Conservation (phyloP, 35 echinoderm and acorn worm species). For the Strongylocentrotus purpuratus region DNA sequence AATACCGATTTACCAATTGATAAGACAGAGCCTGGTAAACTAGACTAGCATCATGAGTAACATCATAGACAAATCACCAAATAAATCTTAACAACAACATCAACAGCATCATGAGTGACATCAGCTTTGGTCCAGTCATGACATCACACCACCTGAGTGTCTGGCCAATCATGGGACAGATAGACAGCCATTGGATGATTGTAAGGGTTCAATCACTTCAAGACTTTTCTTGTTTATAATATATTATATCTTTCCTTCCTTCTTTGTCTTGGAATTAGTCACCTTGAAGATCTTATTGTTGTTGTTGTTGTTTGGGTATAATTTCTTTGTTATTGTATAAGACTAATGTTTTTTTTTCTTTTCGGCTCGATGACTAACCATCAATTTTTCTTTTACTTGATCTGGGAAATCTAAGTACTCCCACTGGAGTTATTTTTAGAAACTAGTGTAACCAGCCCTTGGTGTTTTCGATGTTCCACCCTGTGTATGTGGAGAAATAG, state of each 20-base stretch:
- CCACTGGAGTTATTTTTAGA: too few species aligned
- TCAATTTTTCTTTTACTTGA: too few species aligned
- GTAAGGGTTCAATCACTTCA: not conserved
- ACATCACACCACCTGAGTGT: not conserved
- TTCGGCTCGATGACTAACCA: not conserved
- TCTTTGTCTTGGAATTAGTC: not conserved
- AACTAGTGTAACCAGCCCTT: too few species aligned
- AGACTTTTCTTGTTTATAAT: not conserved
- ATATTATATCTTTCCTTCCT: not conserved
- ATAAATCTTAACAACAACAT: not conserved
- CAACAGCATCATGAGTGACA: not conserved
- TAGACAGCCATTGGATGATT: not conserved
- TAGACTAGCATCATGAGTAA: not conserved
- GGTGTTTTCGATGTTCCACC: too few species aligned
- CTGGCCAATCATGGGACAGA: not conserved
- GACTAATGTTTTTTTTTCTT: not conserved
- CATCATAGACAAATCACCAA: not conserved
- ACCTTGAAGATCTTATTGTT: not conserved
- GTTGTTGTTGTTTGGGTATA: not conserved
- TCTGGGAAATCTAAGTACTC: too few species aligned
- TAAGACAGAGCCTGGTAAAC: not conserved
- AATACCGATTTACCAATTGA: not conserved
- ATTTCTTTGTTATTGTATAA: too few species aligned
- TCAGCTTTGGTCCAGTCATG: not conserved
- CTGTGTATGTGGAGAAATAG: too few species aligned